Percentiles rank a stretch among this genome's conserved stretches.
Conservation (phyloP, 2,113 vertebrate species). For the Hippocampus guttulatus region DNA sequence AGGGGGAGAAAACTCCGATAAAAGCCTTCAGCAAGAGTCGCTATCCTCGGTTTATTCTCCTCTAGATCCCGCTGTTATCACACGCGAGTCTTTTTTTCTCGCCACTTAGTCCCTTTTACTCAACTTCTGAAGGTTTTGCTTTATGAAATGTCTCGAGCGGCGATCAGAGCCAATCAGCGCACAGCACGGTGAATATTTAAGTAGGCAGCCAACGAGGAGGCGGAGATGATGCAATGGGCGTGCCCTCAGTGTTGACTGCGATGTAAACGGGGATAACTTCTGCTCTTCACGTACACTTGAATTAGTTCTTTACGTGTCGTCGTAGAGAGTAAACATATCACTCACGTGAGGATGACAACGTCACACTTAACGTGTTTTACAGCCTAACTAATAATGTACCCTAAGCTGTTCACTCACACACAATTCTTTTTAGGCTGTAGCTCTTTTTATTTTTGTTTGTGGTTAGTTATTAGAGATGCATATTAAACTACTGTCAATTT, state of each 20-base stretch:
- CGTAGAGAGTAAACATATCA: not conserved
- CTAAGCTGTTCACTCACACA: no score
- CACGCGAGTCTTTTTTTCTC: conserved; percentile 32
- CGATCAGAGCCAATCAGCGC: conserved; percentile 56
- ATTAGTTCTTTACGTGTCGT: not conserved
- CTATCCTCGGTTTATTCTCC: conserved; percentile 21
- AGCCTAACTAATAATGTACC: not conserved
- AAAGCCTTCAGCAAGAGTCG: conserved; percentile 44
- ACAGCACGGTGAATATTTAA: conserved; percentile 51
- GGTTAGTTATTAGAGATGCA: not conserved
- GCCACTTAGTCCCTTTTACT: conserved; percentile 60
- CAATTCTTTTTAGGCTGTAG: no score
- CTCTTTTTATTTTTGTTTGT: not conserved
- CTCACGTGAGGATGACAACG: not conserved
- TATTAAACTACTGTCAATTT: not conserved
- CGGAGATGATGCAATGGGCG: conserved; percentile 34
- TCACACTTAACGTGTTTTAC: not conserved
- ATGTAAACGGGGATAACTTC: conserved; percentile 7
- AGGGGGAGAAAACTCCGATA: conserved; percentile 32
- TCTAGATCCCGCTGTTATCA: conserved; percentile 43
- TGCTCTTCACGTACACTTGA: not conserved
- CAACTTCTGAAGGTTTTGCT: conserved; percentile 72
- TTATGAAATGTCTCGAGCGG: conserved; percentile 66
- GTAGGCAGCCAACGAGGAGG: conserved; percentile 50
- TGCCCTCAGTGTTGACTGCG: conserved; percentile 42